A percentile compares a stretch with the other conserved stretches of the same genome.
These are phyloP conservation scores for Tipula unca DNA, from an alignment of 2,888 invertebrate species.

Conservation along the genomic window DNA sequence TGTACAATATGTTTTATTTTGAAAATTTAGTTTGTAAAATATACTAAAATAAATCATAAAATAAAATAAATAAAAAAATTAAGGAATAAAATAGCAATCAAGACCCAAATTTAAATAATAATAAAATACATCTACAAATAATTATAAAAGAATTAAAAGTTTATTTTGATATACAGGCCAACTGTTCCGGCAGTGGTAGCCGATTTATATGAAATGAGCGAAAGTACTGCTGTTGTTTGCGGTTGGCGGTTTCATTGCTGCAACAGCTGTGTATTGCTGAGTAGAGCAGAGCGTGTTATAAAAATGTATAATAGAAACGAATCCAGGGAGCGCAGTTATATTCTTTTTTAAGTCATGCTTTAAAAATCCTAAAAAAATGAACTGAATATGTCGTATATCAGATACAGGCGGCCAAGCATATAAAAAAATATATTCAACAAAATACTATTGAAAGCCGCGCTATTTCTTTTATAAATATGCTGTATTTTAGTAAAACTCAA, in stretches of 20 bases:
- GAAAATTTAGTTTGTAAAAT: constrained; percentile 1
- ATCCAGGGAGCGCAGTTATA: constrained; percentile 8
- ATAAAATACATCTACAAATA: background rate
- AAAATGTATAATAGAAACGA: background rate
- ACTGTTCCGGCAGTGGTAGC: constrained; percentile 21
- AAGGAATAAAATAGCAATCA: constrained; percentile 14
- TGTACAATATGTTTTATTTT: background rate
- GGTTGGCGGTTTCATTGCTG: constrained; percentile 15
- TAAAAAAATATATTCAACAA: background rate
- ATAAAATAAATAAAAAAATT: background rate
- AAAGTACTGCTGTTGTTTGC: constrained; percentile 17
- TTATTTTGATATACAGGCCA: constrained; percentile 20
- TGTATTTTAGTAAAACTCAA: background rate
- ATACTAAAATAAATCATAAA: constrained; percentile 1
- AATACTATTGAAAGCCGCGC: background rate
- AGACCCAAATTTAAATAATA: background rate
- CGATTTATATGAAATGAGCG: constrained; percentile 20
- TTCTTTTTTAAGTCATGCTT: constrained; percentile 15
- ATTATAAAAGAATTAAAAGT: constrained; percentile 18
- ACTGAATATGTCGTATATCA: background rate
- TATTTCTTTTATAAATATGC: constrained; percentile 1
- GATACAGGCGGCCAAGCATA: background rate
- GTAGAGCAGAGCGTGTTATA: constrained; percentile 18
- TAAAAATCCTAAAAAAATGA: background rate
- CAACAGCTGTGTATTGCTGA: constrained; percentile 18